Evolutionary conservation across 2,797 vertebrate genomes (phyloP).

Genomic region (Xyrichtys novacula): DNA sequence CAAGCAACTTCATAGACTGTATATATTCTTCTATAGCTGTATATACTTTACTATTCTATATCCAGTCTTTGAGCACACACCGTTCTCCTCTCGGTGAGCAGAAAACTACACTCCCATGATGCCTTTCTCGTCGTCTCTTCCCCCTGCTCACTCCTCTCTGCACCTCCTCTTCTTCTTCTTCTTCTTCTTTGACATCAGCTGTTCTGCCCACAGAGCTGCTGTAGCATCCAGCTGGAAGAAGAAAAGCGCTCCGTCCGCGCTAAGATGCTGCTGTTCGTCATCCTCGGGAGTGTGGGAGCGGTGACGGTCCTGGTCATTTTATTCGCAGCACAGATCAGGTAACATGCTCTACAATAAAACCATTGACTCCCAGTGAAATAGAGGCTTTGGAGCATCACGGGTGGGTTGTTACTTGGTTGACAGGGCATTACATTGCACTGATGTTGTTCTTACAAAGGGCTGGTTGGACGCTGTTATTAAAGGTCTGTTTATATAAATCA

Average conservation of each 20-base stretch:
- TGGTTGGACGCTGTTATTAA: not conserved
- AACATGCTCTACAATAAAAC: conserved; percentile 16
- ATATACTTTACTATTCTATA: too few species aligned
- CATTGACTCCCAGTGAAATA: not conserved
- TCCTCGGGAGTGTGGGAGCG: conserved; percentile 71
- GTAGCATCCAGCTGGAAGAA: conserved; percentile 43
- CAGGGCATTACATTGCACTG: conserved; percentile 37
- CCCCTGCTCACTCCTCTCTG: conserved; percentile 12
- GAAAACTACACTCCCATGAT: conserved; percentile 85
- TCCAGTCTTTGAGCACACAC: too few species aligned
- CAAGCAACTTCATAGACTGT: too few species aligned
- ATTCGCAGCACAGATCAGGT: conserved; percentile 85
- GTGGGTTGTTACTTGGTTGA: conserved; percentile 34
- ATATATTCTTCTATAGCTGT: too few species aligned
- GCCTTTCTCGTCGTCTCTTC: conserved; percentile 26
- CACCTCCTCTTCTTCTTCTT: too few species aligned
- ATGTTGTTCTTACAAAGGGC: conserved; percentile 15
- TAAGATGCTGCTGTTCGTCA: conserved; percentile 71
- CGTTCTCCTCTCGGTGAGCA: rapidly evolving
- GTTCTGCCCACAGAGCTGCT: conserved; percentile 61
- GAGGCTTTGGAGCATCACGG: conserved; percentile 15
- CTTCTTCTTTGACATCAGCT: conserved; percentile 74
- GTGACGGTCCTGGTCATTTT: conserved; percentile 75
- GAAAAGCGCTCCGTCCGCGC: conserved; percentile 5
- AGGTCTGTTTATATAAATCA: not conserved